Evolutionary conservation across 2,888 invertebrate genomes (phyloP), one percentile per base, ranked within the genome.

Genomic region (Drosophila nigritarsus): DNA sequence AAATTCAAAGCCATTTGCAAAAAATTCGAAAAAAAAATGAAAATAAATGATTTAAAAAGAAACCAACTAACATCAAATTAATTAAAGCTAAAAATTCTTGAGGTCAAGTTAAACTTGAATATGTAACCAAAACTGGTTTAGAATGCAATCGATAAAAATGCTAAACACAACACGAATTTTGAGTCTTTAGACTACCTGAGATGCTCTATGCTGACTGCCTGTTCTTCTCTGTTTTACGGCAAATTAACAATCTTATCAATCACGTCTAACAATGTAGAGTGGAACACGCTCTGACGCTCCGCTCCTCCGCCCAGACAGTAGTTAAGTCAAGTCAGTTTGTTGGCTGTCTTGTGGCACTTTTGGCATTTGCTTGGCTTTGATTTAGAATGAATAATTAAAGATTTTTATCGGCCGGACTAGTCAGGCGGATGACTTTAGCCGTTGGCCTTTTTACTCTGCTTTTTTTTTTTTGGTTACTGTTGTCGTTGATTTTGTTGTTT

Each of bases 361-460:
- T 85, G 83, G 63, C 70, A 76, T 77, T 80, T 80, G 51, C 30
- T 64, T 53, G 56, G 56, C 77, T 85, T 85, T 80, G 88, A 87
- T 77, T 89, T 73, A 80, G 70, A 75, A 65, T 89, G 72, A 89
- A 89, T 88, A 85, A 89, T 85, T 89, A 85, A 89, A 85, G 86
- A 89, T 85, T 60, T 64, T 53, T 77, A 89, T 85, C 84, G 59
- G 51, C 27, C 29, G 38, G 32, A 32, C 75, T 36, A 79, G 67
- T 55, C 56, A 61, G 63, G 67, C 83, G 67, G 65, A 65, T 67
- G 73, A 75, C 63, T 78, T 69, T 73, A 65, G 61, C 30, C n/a
- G 64, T 56, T 78, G 61, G 80, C 72, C 66, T 71, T 49, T 64
- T 56, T 18, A 15, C n/a, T 38, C 3, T 11, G 24, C 24, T 0